Evolutionary conservation across 2,113 vertebrate genomes (phyloP), one percentile per base, ranked within the genome.

Genomic region (Melanotaenia duboulayi): DNA sequence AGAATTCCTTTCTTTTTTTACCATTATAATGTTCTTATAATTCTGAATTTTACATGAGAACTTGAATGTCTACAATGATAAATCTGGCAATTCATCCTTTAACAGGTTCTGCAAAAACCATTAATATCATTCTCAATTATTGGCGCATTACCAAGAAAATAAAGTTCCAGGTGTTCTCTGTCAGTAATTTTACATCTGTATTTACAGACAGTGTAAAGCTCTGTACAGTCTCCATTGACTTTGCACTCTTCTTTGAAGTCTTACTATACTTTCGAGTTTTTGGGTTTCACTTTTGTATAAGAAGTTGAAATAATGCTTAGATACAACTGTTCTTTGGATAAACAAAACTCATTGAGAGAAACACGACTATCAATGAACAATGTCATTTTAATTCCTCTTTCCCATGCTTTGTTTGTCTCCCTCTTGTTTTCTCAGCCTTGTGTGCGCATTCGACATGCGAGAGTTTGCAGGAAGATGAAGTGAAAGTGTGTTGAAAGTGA

Each of bases 401-500:
- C 78, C 14, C 71, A 70, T 50, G 52, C 25, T 48, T 48, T 32
- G 20, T 63, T 51, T 54, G 9, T 20, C 14, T 16, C 13, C 8
- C 16, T 42, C 7, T 20, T 28, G 1, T 19, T 49, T 25, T 68
- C 4, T 64, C 39, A 16, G 20, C 25, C 35, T 11, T 39, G 4
- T 16, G 6, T 6, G 14, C 63, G 57, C 24, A 39, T 63, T 80
- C 60, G 69, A 70, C 75, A 72, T 78, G 17, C 10, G 0, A 54
- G 40, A 35, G 65, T 8, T 37, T 11, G 59, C 64, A 85, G 83
- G 81, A 91, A 91, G 89, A 61, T n/a, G 91, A 94, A 91, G 90
- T 92, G 92, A 93, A 94, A 93, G 90, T 91, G 83, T 87, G 89
- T 90, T 86, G 90, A 94, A 94, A 93, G 93, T 93, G 92, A 94